A percentile compares a stretch with the other conserved stretches of the same genome.
Conservation (phyloP, 2,888 invertebrate genomes). For the Tenodera sinensis region DNA sequence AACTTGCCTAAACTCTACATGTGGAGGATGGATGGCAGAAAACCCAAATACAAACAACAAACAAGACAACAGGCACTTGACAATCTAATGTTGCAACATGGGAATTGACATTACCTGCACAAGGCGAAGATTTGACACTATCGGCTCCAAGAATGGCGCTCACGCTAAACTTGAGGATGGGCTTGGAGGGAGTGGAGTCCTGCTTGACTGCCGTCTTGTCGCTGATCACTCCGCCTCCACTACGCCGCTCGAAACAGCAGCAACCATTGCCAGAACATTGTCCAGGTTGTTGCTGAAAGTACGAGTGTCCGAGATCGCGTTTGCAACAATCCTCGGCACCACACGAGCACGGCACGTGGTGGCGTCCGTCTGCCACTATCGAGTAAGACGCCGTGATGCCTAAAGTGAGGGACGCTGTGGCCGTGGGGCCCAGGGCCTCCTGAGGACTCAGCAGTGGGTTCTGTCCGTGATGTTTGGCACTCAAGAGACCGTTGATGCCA, state of each 20-base stretch:
- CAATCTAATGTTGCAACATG: no score
- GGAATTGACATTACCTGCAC: constrained; percentile 31
- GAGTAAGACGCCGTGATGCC: constrained; percentile 31
- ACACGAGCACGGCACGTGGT: constrained; percentile 24
- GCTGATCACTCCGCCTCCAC: neutral
- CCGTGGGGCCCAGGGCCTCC: constrained; percentile 10
- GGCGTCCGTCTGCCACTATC: constrained; percentile 29
- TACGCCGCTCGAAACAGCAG: constrained; percentile 43
- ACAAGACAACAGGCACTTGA: no score
- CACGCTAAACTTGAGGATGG: constrained; percentile 87
- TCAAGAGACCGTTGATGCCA: neutral
- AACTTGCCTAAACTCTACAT: no score
- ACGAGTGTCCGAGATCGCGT: neutral
- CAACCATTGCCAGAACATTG: constrained; percentile 41
- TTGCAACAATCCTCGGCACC: constrained; percentile 21
- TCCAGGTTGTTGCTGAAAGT: constrained; percentile 15
- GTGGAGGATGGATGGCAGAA: no score
- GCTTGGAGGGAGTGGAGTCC: constrained; percentile 50
- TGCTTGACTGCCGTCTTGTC: constrained; percentile 11
- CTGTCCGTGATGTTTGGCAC: neutral
- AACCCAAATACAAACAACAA: no score
- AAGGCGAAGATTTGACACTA: constrained; percentile 36
- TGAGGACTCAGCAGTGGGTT: neutral
- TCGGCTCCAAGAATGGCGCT: constrained; percentile 81
- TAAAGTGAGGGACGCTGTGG: constrained; percentile 28